These are phyloP conservation scores for Argyresthia goedartella DNA, from an alignment of 2,888 invertebrate genomes.

Conservation along the genomic window DNA sequence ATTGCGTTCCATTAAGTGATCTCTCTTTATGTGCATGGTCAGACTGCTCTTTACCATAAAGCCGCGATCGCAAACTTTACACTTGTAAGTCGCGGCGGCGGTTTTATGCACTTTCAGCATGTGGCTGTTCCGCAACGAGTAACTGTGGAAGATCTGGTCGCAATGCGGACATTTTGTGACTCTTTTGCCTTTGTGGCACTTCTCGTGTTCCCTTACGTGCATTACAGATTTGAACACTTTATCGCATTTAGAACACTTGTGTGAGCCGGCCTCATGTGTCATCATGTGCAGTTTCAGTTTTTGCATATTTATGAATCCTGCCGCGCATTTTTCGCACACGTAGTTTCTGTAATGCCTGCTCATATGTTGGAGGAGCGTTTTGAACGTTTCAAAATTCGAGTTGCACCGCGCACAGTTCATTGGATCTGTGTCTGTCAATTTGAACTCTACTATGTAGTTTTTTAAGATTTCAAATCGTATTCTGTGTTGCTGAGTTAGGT, in stretches of 20 bases:
- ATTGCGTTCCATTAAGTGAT: slow-evolving; percentile 59
- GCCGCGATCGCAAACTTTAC: slow-evolving; percentile 43
- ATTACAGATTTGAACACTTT: slow-evolving; percentile 40
- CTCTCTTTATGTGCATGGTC: slow-evolving; percentile 52
- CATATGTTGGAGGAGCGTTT: slow-evolving; percentile 58
- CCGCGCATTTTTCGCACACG: slow-evolving; percentile 34
- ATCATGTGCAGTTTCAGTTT: slow-evolving; percentile 37
- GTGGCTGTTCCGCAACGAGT: slow-evolving; percentile 54
- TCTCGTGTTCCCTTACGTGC: slow-evolving; percentile 48
- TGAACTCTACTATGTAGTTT: slow-evolving; percentile 48
- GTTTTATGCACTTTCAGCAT: slow-evolving; percentile 46
- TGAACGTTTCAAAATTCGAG: slow-evolving; percentile 49
- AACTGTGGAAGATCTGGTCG: slow-evolving; percentile 42
- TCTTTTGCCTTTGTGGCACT: slow-evolving; percentile 39
- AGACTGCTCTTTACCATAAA: slow-evolving; percentile 45
- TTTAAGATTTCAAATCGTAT: slow-evolving; percentile 20
- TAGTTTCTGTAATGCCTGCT: slow-evolving; percentile 50
- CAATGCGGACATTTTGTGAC: slow-evolving; percentile 46
- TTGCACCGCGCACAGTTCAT: slow-evolving; percentile 48
- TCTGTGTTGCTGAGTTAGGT: slow-evolving; percentile 1
- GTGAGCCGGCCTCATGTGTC: slow-evolving; percentile 42
- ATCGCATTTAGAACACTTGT: slow-evolving; percentile 50
- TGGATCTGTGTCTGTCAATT: slow-evolving; percentile 39
- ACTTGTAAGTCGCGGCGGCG: slow-evolving; percentile 47
- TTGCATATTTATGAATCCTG: slow-evolving; percentile 40